Conservation (phyloP, 2,797 vertebrate species). For the Schizopygopsis malacanthus region DNA sequence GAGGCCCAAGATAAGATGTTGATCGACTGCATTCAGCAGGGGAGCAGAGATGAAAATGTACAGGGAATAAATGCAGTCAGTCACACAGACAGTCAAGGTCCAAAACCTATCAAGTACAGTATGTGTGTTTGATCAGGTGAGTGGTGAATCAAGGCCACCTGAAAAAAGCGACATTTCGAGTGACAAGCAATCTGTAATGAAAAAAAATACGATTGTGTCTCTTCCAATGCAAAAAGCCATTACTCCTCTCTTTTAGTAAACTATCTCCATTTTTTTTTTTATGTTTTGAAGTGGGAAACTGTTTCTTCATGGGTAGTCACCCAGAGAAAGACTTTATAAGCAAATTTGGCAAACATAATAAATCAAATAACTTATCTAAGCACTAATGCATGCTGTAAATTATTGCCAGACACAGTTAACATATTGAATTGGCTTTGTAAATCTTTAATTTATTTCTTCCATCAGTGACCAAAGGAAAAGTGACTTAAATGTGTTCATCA, state of each 20-base stretch:
- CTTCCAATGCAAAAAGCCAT: not conserved
- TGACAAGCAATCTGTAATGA: constrained; percentile 51
- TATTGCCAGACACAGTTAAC: constrained; percentile 29
- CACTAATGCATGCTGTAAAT: constrained; percentile 36
- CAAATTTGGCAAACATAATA: constrained; percentile 32
- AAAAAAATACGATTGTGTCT: not conserved
- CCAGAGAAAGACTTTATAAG: constrained; percentile 1
- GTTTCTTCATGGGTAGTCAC: constrained; percentile 8
- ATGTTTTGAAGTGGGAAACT: not conserved
- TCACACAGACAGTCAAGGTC: constrained; percentile 59
- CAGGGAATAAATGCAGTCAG: constrained; percentile 65
- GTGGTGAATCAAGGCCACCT: constrained; percentile 58
- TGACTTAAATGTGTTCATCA: not conserved
- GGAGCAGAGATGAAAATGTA: constrained; percentile 78
- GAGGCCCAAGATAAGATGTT: constrained; percentile 79
- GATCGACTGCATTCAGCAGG: constrained; percentile 83
- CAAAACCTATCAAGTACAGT: constrained; percentile 49
- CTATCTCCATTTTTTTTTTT: constrained; percentile 35
- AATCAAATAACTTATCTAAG: constrained; percentile 46
- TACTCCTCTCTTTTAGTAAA: constrained; percentile 75
- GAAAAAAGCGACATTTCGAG: constrained; percentile 31
- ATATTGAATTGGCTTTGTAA: constrained; percentile 37
- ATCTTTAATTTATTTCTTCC: constrained; percentile 6
- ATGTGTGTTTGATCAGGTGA: constrained; percentile 53
- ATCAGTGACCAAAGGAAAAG: constrained; percentile 12